Conservation (phyloP, 1,140 invertebrate genomes). For the Radopholus similis region DNA sequence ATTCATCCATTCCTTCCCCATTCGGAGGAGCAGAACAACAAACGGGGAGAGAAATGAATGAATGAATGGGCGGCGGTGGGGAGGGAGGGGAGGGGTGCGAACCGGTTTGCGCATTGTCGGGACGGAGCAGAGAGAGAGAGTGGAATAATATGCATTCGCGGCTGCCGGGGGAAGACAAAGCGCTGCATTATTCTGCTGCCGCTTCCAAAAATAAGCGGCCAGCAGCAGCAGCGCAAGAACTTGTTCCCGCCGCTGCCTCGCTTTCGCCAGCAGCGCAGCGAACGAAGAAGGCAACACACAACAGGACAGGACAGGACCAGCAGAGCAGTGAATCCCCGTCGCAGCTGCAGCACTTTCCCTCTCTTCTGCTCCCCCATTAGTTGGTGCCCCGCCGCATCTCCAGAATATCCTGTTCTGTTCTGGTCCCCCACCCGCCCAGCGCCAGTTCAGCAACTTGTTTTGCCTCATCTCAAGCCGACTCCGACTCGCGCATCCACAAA, state of each 20-base stretch:
- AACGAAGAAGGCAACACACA: too few relatives aligned
- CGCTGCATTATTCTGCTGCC: neutral
- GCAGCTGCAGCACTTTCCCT: slow-evolving; percentile 5
- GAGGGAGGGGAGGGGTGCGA: neutral
- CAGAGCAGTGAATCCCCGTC: too few relatives aligned
- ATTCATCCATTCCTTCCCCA: too few relatives aligned
- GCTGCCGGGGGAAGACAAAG: neutral
- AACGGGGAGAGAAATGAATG: neutral
- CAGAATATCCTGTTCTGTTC: slow-evolving; percentile 3
- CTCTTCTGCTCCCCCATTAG: neutral
- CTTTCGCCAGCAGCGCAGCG: too few relatives aligned
- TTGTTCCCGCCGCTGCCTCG: neutral
- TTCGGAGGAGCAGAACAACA: neutral
- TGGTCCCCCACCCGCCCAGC: neutral
- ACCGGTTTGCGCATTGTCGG: neutral
- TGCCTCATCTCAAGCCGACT: slow-evolving; percentile 4
- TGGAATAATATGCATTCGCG: neutral
- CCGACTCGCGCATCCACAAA: too few relatives aligned
- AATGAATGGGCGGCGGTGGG: neutral
- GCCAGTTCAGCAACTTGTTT: neutral
- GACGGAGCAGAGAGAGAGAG: neutral
- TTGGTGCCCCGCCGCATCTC: neutral
- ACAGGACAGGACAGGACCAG: too few relatives aligned
- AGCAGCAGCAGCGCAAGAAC: too few relatives aligned
- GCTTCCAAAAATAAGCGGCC: slow-evolving; percentile 7